Evolutionary conservation across 2,888 invertebrate species (phyloP), one percentile per base, ranked within the genome.

Genomic region (Bembecia ichneumoniformis): DNA sequence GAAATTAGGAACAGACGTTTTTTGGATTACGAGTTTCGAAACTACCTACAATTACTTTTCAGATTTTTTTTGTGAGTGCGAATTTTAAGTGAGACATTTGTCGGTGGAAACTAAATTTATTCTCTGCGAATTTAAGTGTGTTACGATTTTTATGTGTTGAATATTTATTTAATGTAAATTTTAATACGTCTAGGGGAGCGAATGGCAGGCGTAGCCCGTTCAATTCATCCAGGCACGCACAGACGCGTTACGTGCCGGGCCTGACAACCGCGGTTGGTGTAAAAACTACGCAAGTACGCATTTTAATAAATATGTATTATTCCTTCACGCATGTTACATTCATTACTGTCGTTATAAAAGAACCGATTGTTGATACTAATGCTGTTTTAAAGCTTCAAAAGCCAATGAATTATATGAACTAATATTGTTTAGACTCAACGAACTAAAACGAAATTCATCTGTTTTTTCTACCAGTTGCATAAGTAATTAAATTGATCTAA

Each of bases 1-100:
- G 81, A 82, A 84, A 84, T 84, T 83, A 82, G 78, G 77, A 81
- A 82, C 82, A 83, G 81, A 80, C 82, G 82, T 83, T 82, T 79
- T 80, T 74, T 66, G 80, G 75, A 79, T 82, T 81, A 82, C 77
- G 78, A 81, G 79, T 82, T 82, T 74, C 71, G 72, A 74, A 75
- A 78, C 73, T 75, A 74, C 68, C 72, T 68, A 68, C 71, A 69
- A 69, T 66, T 61, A 62, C 56, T 64, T 63, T 71, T 68, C 68
- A 65, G 36, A 63, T 68, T 67, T 65, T 58, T 66, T 65, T 58
- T 56, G 53, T 57, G 51, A 53, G 50, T 55, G 50, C 49, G 51
- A 51, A 49, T 48, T 43, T 28, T 47, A 9, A 44, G 44, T 44
- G 1, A 16, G 1, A 11, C 11, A 40, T 17, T 47, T 46, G 46